Percentiles rank a stretch among this genome's conserved stretches.
Conservation (phyloP, 30 jellyfish, hydroid and myxozoan genomes). For the Turritopsis rubra region DNA sequence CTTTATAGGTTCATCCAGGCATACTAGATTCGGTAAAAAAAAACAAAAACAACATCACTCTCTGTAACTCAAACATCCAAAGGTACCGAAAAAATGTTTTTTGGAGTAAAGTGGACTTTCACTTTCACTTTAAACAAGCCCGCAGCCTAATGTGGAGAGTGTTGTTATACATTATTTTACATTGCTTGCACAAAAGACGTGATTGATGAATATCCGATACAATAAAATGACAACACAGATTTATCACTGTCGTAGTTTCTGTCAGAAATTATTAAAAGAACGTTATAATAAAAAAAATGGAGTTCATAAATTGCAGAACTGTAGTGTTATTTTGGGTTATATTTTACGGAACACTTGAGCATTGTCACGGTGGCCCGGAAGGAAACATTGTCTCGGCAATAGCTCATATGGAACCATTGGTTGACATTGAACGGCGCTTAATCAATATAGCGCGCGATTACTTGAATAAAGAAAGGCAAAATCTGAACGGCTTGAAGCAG, state of each 20-base stretch:
- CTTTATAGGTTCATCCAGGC: no score
- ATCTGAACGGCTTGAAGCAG: conserved; percentile 56
- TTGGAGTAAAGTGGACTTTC: no score
- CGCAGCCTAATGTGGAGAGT: no score
- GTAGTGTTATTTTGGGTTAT: not conserved
- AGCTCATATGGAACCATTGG: conserved; percentile 66
- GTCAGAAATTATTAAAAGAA: not conserved
- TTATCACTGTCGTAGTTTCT: not conserved
- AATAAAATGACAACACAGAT: not conserved
- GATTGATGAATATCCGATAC: no score
- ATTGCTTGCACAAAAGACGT: not conserved
- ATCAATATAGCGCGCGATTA: conserved; percentile 57
- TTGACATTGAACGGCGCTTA: conserved; percentile 54
- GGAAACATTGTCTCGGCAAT: conserved; percentile 73
- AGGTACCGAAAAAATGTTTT: no score
- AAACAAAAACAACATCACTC: no score
- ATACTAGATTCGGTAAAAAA: no score
- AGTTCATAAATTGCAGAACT: not conserved
- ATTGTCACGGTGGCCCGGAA: conserved; percentile 24
- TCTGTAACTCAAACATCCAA: no score
- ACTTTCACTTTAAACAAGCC: no score
- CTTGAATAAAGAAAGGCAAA: conserved; percentile 45
- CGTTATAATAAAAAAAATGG: not conserved
- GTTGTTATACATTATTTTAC: no score
- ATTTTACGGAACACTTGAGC: not conserved